Evolutionary conservation across 2,797 vertebrate genomes (phyloP).

Genomic region (Diplodus sargus): DNA sequence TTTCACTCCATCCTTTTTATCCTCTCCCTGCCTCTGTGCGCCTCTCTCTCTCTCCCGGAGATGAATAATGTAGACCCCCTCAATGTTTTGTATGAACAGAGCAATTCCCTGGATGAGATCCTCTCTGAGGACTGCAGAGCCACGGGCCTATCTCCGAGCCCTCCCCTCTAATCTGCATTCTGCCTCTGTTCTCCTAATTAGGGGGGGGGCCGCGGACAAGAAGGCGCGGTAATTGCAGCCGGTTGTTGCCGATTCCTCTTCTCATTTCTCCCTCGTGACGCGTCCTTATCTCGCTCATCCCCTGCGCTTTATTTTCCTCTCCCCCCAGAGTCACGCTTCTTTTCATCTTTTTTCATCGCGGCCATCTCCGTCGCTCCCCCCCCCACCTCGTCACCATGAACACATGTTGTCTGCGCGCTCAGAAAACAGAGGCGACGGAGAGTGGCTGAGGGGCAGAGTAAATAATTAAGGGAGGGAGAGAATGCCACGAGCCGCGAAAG

Average conservation of each 20-base stretch:
- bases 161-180: conserved; percentile 71
- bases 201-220: conserved; percentile 53
- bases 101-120: conserved; percentile 61
- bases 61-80: conserved; percentile 73
- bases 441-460: conserved; percentile 57
- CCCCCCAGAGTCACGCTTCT: conserved; percentile 25
- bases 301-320: conserved; percentile 2
- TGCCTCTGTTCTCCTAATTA: conserved; percentile 77
- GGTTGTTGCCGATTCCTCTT: conserved; percentile 61
- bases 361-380: neutral
- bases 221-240: conserved; percentile 64
- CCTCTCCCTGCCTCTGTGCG: conserved; percentile 10
- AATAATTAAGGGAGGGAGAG: conserved; percentile 68
- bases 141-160: conserved; percentile 72
- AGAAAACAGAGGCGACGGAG: conserved; percentile 28
- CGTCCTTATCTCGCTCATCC: conserved; percentile 45
- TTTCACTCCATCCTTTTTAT: conserved; percentile 29
- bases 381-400: conserved; percentile 35
- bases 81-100: conserved; percentile 71
- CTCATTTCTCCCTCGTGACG: conserved; percentile 59
- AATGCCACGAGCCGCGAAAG: conserved; percentile 60
- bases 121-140: conserved; percentile 65
- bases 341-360: conserved; percentile 41
- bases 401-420: conserved; percentile 5
- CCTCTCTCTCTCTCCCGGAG: conserved; percentile 15